phyloP scores from a whole-genome alignment of 2,113 vertebrate genomes.

The Stictonetta naevosa region DNA sequence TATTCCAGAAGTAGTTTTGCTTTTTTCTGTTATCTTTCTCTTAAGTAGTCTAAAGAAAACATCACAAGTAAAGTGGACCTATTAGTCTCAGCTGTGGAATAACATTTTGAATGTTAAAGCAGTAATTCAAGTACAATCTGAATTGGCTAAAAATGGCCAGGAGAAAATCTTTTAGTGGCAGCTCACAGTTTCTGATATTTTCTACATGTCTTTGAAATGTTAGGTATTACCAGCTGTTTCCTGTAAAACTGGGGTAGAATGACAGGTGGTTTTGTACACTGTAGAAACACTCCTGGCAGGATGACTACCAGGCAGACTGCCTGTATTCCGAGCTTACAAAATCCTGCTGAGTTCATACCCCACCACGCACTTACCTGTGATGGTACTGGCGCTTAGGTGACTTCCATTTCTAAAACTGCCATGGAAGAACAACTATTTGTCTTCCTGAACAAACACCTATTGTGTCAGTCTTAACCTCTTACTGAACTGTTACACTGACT shows the following conservation, averaged over 20 bases:
- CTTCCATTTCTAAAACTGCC: background rate
- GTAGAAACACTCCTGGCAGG: background rate
- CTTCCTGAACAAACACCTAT: background rate
- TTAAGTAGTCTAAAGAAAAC: background rate
- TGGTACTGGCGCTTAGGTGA: background rate
- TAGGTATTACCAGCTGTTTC: background rate
- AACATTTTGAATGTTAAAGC: background rate
- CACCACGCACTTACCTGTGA: background rate
- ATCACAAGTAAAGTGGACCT: background rate
- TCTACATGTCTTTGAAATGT: background rate
- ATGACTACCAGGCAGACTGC: too few relatives aligned
- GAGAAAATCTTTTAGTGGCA: background rate
- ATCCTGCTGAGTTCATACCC: background rate
- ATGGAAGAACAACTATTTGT: background rate
- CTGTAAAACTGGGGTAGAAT: background rate
- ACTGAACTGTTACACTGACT: accelerated
- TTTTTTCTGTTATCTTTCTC: background rate
- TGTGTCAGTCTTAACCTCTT: background rate
- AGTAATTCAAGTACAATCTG: background rate
- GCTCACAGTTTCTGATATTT: background rate
- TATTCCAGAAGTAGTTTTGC: background rate
- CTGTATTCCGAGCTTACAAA: background rate
- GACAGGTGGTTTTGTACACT: background rate
- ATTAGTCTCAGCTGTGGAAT: background rate
- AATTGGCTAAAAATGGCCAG: background rate